Conservation (phyloP, 2,113 vertebrate genomes). For the Meriones unguiculatus region DNA sequence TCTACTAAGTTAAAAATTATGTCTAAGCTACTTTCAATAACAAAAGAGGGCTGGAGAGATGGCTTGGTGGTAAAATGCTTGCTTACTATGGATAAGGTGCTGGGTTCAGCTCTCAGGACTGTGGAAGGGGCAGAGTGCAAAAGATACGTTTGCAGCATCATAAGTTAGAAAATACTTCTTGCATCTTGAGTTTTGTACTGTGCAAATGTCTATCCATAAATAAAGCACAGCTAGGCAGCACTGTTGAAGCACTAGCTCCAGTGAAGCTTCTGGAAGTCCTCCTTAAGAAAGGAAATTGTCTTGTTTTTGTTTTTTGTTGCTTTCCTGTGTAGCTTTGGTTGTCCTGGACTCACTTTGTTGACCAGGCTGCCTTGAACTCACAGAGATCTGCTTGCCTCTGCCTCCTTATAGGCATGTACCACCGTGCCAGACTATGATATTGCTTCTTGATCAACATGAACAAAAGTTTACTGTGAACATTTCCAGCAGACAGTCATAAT, state of each 20-base stretch:
- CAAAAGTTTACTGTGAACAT: not conserved
- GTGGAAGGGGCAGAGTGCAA: not conserved
- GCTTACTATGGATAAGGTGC: not conserved
- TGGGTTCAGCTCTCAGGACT: not conserved
- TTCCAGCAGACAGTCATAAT: not conserved
- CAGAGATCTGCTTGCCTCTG: too few species aligned
- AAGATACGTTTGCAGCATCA: not conserved
- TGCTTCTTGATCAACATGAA: not conserved
- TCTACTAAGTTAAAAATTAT: not conserved
- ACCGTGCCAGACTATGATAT: not conserved
- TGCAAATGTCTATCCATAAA: not conserved
- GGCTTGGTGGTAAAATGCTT: not conserved
- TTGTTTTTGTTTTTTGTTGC: too few species aligned
- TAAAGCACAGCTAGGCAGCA: not conserved
- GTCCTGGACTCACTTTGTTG: too few species aligned
- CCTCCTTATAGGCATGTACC: too few species aligned
- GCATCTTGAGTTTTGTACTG: not conserved
- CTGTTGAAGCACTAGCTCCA: not conserved
- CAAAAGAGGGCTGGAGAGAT: not conserved
- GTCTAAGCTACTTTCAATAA: not conserved
- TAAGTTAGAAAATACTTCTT: not conserved
- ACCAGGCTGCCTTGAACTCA: too few species aligned
- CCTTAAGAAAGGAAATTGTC: not conserved
- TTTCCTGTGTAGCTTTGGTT: too few species aligned
- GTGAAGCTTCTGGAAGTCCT: not conserved